These are phyloP conservation scores for Caenorhabditis sp. DNA, from an alignment of 2,888 invertebrate species.

Conservation along the genomic window DNA sequence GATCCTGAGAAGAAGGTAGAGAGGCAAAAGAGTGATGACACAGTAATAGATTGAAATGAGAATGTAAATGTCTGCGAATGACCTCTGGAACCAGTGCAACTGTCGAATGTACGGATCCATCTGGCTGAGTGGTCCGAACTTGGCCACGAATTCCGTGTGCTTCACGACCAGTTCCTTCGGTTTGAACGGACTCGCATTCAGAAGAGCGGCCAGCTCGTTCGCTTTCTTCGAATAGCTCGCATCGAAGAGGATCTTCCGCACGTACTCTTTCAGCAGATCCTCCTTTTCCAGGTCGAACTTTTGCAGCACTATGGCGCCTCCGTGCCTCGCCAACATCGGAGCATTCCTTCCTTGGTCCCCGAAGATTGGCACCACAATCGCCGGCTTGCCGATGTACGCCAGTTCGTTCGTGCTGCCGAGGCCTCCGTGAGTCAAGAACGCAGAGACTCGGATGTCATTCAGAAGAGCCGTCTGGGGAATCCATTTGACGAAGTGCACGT, in stretches of 20 bases:
- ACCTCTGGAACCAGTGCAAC: constrained; percentile 39
- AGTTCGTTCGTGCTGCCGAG: constrained; percentile 49
- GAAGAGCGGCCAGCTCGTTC: constrained; percentile 12
- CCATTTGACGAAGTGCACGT: constrained; percentile 49
- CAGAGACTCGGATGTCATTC: constrained; percentile 30
- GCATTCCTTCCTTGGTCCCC: constrained; percentile 50
- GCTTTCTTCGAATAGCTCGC: constrained; percentile 21
- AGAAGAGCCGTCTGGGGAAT: constrained; percentile 42
- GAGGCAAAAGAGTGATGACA: not conserved
- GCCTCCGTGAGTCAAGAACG: constrained; percentile 55
- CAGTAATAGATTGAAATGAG: constrained; percentile 16
- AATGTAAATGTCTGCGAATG: constrained; percentile 27
- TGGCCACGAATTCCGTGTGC: constrained; percentile 44
- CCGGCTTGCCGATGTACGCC: constrained; percentile 45
- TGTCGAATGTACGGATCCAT: constrained; percentile 40
- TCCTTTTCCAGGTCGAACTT: constrained; percentile 20
- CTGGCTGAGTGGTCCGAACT: constrained; percentile 35
- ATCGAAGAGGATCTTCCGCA: constrained; percentile 14
- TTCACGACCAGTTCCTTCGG: constrained; percentile 34
- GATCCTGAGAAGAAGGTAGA: constrained; percentile 1
- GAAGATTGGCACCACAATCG: constrained; percentile 37
- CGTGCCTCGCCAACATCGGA: constrained; percentile 46
- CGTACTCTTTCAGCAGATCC: constrained; percentile 11
- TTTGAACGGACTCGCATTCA: constrained; percentile 28
- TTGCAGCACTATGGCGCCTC: constrained; percentile 18